Base-by-base conservation (phyloP, 2,113 vertebrate genomes). In the Paracanthobrama guichenoti region DNA sequence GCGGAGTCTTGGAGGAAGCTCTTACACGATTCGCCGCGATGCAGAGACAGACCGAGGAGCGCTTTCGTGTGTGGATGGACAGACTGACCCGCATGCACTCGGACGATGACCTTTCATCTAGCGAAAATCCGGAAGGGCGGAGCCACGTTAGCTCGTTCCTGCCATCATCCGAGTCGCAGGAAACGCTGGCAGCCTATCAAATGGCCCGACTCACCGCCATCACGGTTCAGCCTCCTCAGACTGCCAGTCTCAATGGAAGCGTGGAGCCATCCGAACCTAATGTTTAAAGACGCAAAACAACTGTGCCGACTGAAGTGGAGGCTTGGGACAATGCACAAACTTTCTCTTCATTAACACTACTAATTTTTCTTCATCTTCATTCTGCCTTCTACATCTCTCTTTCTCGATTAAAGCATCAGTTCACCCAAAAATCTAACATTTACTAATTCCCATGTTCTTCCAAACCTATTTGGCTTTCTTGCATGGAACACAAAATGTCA, bases 41-140 rank as follows among this genome's bases (percentile, higher is more conserved):
- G 95, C 94, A 97, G 94, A 95, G 96, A 90, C 96, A 98, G 94
- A 96, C 96, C 24, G 96, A 97, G 95, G 95, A 98, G 93, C 95
- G 96, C 88, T 97, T 97, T 87, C 93, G 91, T 87, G 81, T 96
- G 90, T 97, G 95, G 96, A 97, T 98, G 96, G 96, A 96, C 93
- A 96, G 96, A 88, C 93, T 97, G 71, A 96, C 95, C 28, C 94
- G 90, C 79, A 94, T 97, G 90, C 95, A 97, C 92, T 95, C 94
- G 0, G 95, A 92, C 67, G 87, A 86, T 20, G 81, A 97, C 94
- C 96, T 96, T 87, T 93, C 93, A 26, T 95, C 94, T 91, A 94
- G 95, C 83, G 96, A 96, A 66, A 91, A 93, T 90, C 91, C 88
- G 78, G 95, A 93, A 91, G 94, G 92, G 86, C 94, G 92, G 48